Evolutionary conservation across 1,140 invertebrate genomes (phyloP), one percentile per base, ranked within the genome.

Genomic region (Tetragonula clypearis): DNA sequence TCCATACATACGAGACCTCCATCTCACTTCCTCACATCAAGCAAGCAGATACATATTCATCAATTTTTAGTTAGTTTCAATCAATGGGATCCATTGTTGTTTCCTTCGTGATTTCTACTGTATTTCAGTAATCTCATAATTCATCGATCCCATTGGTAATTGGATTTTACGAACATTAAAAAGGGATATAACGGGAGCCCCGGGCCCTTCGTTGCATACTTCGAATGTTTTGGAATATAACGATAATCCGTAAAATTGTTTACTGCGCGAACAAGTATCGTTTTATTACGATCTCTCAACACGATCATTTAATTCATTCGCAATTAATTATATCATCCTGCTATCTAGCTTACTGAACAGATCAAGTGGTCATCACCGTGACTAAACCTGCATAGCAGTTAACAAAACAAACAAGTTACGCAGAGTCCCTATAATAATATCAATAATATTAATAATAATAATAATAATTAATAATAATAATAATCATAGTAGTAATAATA

Each of bases 381-480:
- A 86, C 68, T 73, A 81, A 87, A 83, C 65, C 87, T 89, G 81
- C 74, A 80, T 83, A 88, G 76, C 82, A 85, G 74, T 89, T 89
- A 88, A 88, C 82, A 88, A 90, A 87, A 87, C 60, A 81, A 65
- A 71, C 53, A 80, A 87, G 49, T 75, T 82, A 86, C 56, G 73
- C 78, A 87, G 69, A 72, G 41, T 71, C n/a, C 79, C 53, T 83
- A 80, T 35, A 69, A 75, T 79, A 68, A 35, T 85, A 79, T 12
- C 56, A 81, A 69, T 62, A 77, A 71, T 77, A 79, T 49, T 83
- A 83, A 41, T 79, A 72, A 66, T 71, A 58, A 74, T 80, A 66
- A 71, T 77, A 30, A 66, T 65, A 79, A 72, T 35, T 72, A 78
- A 65, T 65, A 65, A 14, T 65, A 65, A 65, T 84, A 53, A 68